A percentile compares a stretch with the other conserved stretches of the same genome.
Conservation (phyloP, 2,113 vertebrate genomes). For the Tragelaphus buxtoni region DNA sequence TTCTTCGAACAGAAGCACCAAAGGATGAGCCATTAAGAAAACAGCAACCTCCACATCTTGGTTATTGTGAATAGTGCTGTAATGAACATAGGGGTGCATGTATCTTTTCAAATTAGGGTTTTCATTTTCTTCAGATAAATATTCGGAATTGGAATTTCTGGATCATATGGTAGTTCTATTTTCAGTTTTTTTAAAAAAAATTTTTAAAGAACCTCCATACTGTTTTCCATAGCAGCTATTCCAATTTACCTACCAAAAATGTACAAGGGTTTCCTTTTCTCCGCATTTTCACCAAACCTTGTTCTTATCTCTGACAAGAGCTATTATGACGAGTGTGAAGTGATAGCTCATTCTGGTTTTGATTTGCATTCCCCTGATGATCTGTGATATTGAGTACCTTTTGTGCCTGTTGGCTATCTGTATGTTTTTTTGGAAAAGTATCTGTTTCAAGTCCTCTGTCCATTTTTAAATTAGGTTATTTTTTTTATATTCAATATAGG, state of each 20-base stretch:
- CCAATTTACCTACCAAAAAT: neutral
- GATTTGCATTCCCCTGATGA: neutral
- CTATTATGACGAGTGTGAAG: neutral
- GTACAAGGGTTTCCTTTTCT: neutral
- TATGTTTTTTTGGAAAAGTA: neutral
- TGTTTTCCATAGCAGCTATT: neutral
- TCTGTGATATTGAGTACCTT: neutral
- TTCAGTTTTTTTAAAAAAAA: neutral
- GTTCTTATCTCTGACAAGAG: neutral
- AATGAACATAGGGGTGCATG: neutral
- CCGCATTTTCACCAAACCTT: neutral
- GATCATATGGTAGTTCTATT: neutral
- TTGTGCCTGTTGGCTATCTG: neutral
- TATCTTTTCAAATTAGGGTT: neutral
- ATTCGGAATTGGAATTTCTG: neutral
- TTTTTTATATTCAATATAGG: neutral
- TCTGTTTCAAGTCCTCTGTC: neutral
- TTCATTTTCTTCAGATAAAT: neutral
- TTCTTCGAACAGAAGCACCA: neutral
- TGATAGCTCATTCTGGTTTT: neutral
- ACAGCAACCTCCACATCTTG: neutral
- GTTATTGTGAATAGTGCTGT: neutral
- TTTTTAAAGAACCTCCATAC: neutral
- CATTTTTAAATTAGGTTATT: neutral
- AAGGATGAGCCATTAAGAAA: neutral